Percentiles rank a stretch among this genome's conserved stretches.
phyloP scores from a whole-genome alignment of 1,140 invertebrate genomes.

The Papilio aristodemus region DNA sequence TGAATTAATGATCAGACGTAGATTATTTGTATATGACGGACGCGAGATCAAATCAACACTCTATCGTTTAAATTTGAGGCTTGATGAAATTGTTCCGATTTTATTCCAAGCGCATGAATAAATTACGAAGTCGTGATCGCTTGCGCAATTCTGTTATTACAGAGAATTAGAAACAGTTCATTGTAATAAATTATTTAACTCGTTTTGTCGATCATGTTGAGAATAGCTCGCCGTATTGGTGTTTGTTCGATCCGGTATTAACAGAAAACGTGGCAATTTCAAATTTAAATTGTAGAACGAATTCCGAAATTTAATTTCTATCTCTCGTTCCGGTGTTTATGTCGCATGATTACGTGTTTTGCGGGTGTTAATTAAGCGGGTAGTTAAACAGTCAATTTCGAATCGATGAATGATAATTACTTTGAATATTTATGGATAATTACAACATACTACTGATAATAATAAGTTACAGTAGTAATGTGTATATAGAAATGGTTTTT shows the following conservation, averaged over 20 bases:
- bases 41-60: conserved; percentile 18
- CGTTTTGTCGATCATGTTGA: conserved; percentile 35
- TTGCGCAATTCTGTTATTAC: conserved; percentile 31
- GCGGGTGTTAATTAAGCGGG: conserved; percentile 54
- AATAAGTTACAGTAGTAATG: neutral
- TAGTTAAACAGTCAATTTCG: conserved; percentile 55
- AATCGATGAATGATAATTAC: conserved; percentile 37
- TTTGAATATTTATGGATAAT: conserved; percentile 11
- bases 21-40: conserved; percentile 19
- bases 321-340: conserved; percentile 41
- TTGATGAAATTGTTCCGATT: conserved; percentile 33
- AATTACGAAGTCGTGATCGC: conserved; percentile 32
- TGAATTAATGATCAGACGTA: conserved; percentile 12
- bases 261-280: conserved; percentile 41
- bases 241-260: conserved; percentile 26
- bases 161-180: conserved; percentile 14
- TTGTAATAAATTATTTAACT: neutral
- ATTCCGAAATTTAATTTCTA: conserved; percentile 47
- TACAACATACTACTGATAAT: neutral
- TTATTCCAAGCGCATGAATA: conserved; percentile 37
- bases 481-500: neutral
- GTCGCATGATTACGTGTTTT: conserved; percentile 52
- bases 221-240: conserved; percentile 32
- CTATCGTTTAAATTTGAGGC: conserved; percentile 22
- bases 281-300: conserved; percentile 39